phyloP scores from a whole-genome alignment of 2,888 invertebrate genomes.

The Esperia sulphurella region DNA sequence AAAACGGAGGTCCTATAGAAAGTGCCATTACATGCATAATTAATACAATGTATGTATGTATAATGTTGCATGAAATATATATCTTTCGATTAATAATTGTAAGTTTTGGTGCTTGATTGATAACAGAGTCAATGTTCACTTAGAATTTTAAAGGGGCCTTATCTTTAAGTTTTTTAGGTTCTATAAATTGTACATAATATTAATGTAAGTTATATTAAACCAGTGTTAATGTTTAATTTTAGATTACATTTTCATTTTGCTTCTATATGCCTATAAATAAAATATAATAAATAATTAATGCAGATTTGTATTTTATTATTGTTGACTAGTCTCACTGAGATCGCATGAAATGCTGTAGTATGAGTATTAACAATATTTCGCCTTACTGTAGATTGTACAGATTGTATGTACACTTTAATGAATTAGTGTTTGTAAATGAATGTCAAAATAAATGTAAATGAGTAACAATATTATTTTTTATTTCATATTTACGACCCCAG shows the following conservation, averaged over 20 bases:
- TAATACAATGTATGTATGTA: neutral
- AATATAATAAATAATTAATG: neutral
- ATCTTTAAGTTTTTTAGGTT: constrained; percentile 39
- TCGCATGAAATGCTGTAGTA: constrained; percentile 68
- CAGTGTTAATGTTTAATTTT: constrained; percentile 32
- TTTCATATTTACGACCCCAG: no score
- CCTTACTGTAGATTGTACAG: constrained; percentile 60
- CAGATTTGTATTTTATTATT: constrained; percentile 45
- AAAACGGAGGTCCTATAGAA: constrained; percentile 15
- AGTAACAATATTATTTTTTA: constrained; percentile 34
- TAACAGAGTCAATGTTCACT: neutral
- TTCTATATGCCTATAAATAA: constrained; percentile 10
- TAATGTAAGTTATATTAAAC: constrained; percentile 31
- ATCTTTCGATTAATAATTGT: neutral
- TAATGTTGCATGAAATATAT: neutral
- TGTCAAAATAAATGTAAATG: constrained; percentile 71
- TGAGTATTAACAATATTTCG: constrained; percentile 62
- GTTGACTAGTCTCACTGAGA: constrained; percentile 65
- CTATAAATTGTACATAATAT: constrained; percentile 66
- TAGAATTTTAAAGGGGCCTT: constrained; percentile 50
- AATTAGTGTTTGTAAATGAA: constrained; percentile 69
- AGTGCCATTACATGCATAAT: constrained; percentile 28
- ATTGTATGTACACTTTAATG: constrained; percentile 66
- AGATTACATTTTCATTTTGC: constrained; percentile 11
- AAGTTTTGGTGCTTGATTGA: constrained; percentile 6